A percentile compares a stretch with the other conserved stretches of the same genome.
These are phyloP conservation scores for Natrix natrix DNA, from an alignment of 2,797 vertebrate genomes.

Conservation along the genomic window DNA sequence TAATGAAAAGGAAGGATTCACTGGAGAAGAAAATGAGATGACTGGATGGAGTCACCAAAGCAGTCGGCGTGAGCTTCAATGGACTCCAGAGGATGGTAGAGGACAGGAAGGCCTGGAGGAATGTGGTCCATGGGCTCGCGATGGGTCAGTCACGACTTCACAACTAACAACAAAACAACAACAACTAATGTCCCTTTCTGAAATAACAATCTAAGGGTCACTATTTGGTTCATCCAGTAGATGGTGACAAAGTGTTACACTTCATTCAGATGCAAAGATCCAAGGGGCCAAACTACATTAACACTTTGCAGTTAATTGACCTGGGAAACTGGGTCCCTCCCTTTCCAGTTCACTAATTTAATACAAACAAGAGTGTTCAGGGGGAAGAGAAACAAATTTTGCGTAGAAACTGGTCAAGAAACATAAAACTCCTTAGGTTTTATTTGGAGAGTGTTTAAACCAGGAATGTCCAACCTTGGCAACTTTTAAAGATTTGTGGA, in stretches of 20 bases:
- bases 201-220: neutral
- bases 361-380: neutral
- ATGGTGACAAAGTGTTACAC: slow-evolving; percentile 21
- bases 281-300: neutral
- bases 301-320: neutral
- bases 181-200: neutral
- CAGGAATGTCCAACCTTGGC: neutral
- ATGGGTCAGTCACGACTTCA: too few species aligned
- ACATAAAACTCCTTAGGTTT: neutral
- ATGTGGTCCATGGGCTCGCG: too few species aligned
- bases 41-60: too few species aligned
- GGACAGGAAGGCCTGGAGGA: too few species aligned
- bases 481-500: neutral
- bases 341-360: neutral
- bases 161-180: neutral
- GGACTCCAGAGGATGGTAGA: too few species aligned
- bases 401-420: neutral
- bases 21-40: too few species aligned
- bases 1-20: too few species aligned
- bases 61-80: too few species aligned
- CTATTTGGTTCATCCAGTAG: neutral
- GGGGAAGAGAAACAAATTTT: too few species aligned
- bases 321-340: neutral
- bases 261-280: neutral
- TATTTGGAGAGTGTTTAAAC: neutral